Evolutionary conservation across 1,140 invertebrate genomes (phyloP), one percentile per base, ranked within the genome.

Genomic region (Cheumatopsyche charites): DNA sequence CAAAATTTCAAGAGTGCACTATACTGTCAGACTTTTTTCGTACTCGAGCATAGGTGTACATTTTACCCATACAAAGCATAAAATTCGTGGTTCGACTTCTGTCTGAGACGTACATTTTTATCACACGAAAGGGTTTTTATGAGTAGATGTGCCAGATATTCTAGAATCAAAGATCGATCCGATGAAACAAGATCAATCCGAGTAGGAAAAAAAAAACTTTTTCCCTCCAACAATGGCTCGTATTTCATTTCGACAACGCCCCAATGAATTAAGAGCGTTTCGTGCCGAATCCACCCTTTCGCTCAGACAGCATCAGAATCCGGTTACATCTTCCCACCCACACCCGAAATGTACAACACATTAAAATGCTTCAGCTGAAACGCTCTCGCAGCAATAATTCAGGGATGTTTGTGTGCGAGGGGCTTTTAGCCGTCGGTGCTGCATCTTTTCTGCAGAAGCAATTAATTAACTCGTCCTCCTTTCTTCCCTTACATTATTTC

Each of bases 381-480:
- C 19, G 19, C 19, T 52, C 47, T 19, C 47, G 19, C 47, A 52
- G 47, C 15, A 52, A 52, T 52, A 52, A 52, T 52, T 52, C 19
- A 52, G 47, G 19, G 19, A 19, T 19, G 47, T 52, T 19, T 17
- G 47, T 52, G 47, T 52, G 47, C 47, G 47, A 52, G 47, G 19
- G 47, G 47, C 47, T 52, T 52, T 52, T 52, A 52, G 47, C 47
- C 47, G 7, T 52, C 19, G 47, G 47, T 52, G 47, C 19, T 58
- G 55, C 55, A 58, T 25, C 55, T 58, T 26, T 23, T 58, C 55
- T 58, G 55, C 55, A 58, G 23, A 58, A 26, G 55, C 23, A 58
- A 58, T 58, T 58, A 58, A 58, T 58, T 58, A 58, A 58, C 55
- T 58, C 55, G 55, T 58, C 23, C 21, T 36, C 29, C 29, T 36